Evolutionary conservation across 2,888 invertebrate genomes (phyloP).

Genomic region (Calameuta idolon): DNA sequence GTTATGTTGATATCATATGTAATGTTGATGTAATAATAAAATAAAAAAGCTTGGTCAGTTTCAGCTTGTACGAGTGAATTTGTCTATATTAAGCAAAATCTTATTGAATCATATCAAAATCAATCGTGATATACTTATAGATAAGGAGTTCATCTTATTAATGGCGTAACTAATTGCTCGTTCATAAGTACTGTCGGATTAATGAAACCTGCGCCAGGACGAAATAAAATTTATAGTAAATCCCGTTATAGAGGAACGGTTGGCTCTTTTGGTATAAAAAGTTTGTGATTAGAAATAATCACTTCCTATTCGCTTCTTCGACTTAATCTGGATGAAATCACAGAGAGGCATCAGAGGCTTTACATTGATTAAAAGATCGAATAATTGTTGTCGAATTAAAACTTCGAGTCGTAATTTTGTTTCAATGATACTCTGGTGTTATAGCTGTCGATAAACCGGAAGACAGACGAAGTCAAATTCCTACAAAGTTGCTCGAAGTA

Average conservation of each 20-base stretch:
- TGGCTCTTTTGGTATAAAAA: background rate
- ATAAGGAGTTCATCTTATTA: too few relatives aligned
- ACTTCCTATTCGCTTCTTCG: too few relatives aligned
- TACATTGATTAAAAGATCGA: background rate
- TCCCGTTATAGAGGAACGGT: background rate
- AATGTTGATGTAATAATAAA: too few relatives aligned
- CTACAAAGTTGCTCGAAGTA: background rate
- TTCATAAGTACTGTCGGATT: too few relatives aligned
- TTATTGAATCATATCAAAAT: too few relatives aligned
- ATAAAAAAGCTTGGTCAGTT: too few relatives aligned
- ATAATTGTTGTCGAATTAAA: background rate
- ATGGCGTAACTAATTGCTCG: too few relatives aligned
- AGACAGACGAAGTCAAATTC: background rate
- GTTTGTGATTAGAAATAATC: too few relatives aligned
- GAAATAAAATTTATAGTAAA: background rate
- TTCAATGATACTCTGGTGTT: background rate
- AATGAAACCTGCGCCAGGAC: background rate
- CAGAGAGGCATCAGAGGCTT: background rate
- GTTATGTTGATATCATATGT: too few relatives aligned
- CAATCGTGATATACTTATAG: too few relatives aligned
- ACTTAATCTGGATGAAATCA: too few relatives aligned
- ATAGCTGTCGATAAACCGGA: background rate
- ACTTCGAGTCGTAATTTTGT: background rate
- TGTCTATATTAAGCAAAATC: background rate
- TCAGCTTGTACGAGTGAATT: too few relatives aligned